phyloP scores from a whole-genome alignment of 2,113 vertebrate species.

The Nyctibius bracteatus region DNA sequence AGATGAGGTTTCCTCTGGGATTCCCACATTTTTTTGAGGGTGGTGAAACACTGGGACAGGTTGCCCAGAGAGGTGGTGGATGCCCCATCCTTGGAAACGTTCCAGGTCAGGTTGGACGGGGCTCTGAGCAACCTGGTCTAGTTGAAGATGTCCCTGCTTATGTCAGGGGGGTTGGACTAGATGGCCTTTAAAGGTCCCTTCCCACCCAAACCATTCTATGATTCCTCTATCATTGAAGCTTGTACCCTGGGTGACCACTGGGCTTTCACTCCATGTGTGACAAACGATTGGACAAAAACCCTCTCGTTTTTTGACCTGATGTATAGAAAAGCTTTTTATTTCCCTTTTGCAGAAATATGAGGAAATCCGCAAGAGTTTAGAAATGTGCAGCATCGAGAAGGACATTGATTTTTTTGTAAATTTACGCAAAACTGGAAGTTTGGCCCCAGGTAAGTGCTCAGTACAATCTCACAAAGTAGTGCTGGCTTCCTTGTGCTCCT shows the following conservation, averaged over 20 bases:
- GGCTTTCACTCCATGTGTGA: neutral
- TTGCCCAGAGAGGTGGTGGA: rapidly evolving
- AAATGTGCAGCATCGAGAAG: constrained; percentile 87
- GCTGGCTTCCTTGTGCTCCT: neutral
- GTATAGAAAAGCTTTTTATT: neutral
- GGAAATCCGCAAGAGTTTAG: constrained; percentile 89
- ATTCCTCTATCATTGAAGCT: neutral
- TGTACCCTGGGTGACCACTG: neutral
- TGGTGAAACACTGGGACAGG: rapidly evolving
- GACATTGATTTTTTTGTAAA: constrained; percentile 90
- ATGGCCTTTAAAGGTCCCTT: neutral
- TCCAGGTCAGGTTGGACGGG: rapidly evolving
- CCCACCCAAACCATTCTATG: no score
- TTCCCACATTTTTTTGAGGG: neutral
- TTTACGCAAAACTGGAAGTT: constrained; percentile 81
- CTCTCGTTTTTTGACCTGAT: neutral
- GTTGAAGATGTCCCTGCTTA: neutral
- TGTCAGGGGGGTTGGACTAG: rapidly evolving
- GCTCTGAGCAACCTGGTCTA: neutral
- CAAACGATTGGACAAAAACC: rapidly evolving
- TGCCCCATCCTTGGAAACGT: neutral
- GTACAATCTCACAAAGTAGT: neutral
- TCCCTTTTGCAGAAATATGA: constrained; percentile 82
- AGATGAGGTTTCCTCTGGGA: neutral
- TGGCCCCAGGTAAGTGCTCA: constrained; percentile 80